Base-by-base conservation (phyloP, 2,888 invertebrate species). In the Caenorhabditis japonica region DNA sequence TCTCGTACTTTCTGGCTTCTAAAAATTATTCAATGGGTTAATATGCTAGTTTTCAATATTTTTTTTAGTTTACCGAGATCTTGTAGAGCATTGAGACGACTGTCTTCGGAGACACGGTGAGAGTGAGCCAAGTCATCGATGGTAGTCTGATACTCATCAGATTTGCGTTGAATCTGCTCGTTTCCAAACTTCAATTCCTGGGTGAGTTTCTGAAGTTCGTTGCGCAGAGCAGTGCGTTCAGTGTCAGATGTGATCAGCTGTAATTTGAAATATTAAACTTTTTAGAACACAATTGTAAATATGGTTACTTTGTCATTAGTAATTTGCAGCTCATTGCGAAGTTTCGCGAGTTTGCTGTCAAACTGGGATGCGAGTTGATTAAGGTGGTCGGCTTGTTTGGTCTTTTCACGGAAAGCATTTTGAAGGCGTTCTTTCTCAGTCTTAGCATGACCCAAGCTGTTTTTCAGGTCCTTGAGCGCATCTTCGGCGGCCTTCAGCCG, bases 161-260 rank as follows among this genome's bases (percentile, higher is more conserved):
- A 84, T 72, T 86, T 86, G 34, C 86, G 78, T 56, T 79, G 76
- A 76, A 86, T 85, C 53, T 86, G 86, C 47, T 85, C 86, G 46
- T 83, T 81, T 36, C 84, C 84, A 66, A 86, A 86, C 55, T 84
- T 84, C 21, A 86, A 75, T 52, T 86, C 86, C 43, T 83, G 79
- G 27, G 81, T 79, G 25, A 85, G 61, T 51, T 83, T 82, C 52
- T 74, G 70, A 7, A 85, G 70, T 47, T 85, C 83, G 33, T 76
- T 83, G 7, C 76, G 72, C 39, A 86, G 78, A 39, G 77, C 78
- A 36, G 56, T 81, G 52, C 85, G 76, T 52, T 86, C 85, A 15
- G 79, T 80, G 51, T 86, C 85, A n/a, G 84, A 66, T 27, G 68
- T 71, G 64, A 83, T 83, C 12, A 85, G 77, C 83, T 84, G 39